phyloP scores from a whole-genome alignment of 2,113 vertebrate genomes.

The Guaruba guarouba region DNA sequence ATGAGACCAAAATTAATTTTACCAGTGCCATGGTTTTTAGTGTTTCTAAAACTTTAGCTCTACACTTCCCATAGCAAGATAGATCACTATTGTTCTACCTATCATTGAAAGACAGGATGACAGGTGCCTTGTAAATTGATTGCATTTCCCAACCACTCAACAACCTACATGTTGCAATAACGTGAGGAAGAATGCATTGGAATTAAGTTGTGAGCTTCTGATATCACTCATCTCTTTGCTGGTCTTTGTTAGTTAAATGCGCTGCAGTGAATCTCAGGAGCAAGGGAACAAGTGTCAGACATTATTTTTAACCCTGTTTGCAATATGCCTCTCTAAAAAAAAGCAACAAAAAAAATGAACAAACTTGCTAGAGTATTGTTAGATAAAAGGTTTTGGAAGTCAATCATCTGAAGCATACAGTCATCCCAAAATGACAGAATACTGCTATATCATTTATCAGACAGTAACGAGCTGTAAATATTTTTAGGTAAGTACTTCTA shows the following conservation, averaged over 20 bases:
- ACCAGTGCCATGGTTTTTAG: background rate
- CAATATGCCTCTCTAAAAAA: background rate
- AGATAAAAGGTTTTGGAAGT: background rate
- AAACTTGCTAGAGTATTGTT: background rate
- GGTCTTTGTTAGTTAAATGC: background rate
- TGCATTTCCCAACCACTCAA: background rate
- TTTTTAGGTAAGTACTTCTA: background rate
- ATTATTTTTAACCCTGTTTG: background rate
- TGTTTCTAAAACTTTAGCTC: background rate
- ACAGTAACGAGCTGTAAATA: background rate
- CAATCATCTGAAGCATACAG: background rate
- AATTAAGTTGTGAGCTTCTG: background rate
- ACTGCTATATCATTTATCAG: background rate
- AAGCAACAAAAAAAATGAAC: background rate
- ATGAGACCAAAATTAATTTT: constrained; percentile 4
- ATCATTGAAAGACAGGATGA: background rate
- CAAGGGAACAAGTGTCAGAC: background rate
- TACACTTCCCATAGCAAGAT: background rate
- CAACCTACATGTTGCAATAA: background rate
- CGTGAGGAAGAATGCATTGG: background rate
- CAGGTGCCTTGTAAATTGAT: background rate
- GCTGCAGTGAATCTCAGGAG: background rate
- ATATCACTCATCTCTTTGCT: background rate
- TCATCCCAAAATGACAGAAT: background rate
- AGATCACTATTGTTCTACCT: background rate